Evolutionary conservation across 2,797 vertebrate genomes (phyloP), one percentile per base, ranked within the genome.

Genomic region (Megalops cyprinoides): DNA sequence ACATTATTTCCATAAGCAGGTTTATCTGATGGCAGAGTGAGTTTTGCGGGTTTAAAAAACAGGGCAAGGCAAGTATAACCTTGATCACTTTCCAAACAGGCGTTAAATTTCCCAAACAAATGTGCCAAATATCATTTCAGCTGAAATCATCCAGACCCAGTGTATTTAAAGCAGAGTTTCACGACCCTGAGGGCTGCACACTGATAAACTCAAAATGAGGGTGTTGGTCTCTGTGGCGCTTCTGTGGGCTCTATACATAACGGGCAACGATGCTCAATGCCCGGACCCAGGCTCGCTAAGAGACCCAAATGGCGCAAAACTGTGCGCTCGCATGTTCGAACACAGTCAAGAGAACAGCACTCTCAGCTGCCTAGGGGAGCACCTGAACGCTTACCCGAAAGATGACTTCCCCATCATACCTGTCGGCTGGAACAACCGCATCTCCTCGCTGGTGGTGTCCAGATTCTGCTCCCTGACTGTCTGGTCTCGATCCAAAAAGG

Each of bases 361-460:
- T 0, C 84, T 89, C 49, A 93, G 93, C 90, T 93, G 93, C 1
- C 7, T 0, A 0, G 92, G 93, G 0, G 14, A 37, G 0, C 82
- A 44, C 42, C 81, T 94, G 15, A 14, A 55, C 0, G 15, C 89
- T 42, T 3, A 0, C 0, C 44, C 88, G 0, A 73, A 0, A 0
- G 0, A 60, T 0, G 92, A 93, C 49, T 12, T 86, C 28, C 93
- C 93, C 51, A 92, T 79, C 82, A 74, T 93, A 82, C 86, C 91
- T 0, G 0, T 0, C 0, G 0, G 0, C 0, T 93, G 90, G 90
- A 53, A 62, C 0, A 79, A 75, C 60, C 1, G 0, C 0, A 0
- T 8, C 37, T 94, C 93, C 0, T 94, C 93, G 0, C n/a, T 94
- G 1, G 92, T 94, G 79, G 94, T 93, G 84, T 92, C 48, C 3